Conservation (phyloP, 2,113 vertebrate species). For the Hyla sarda region DNA sequence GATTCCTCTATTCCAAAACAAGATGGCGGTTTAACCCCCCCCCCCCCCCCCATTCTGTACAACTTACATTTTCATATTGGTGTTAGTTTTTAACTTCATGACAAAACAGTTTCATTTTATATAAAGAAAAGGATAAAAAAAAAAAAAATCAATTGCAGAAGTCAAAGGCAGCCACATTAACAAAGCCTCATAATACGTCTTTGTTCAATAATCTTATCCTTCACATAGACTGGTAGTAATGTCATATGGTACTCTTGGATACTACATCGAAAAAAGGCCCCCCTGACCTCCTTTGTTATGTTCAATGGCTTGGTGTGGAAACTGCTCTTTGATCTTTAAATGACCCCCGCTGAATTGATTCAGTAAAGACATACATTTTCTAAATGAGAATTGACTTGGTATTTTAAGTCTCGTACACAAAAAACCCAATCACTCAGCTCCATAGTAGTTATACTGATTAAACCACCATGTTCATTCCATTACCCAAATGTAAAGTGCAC, state of each 20-base stretch:
- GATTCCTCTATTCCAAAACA: too few relatives aligned
- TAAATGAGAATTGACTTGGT: conserved; percentile 60
- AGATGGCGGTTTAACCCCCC: too few relatives aligned
- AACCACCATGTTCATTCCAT: conserved; percentile 20
- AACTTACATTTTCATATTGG: too few relatives aligned
- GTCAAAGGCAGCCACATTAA: neutral
- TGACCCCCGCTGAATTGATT: conserved; percentile 56
- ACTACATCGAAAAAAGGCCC: neutral
- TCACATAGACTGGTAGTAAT: neutral
- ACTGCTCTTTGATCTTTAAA: conserved; percentile 55
- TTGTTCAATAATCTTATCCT: neutral
- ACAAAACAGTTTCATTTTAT: too few relatives aligned
- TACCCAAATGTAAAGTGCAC: conserved; percentile 7
- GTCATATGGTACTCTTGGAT: neutral
- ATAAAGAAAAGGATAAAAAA: too few relatives aligned
- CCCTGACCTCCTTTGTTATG: conserved; percentile 32
- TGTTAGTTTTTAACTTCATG: too few relatives aligned
- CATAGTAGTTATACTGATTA: conserved; percentile 48
- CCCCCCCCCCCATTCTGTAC: too few relatives aligned
- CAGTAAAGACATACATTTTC: conserved; percentile 56
- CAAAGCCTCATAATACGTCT: neutral
- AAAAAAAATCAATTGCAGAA: neutral
- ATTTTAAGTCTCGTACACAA: conserved; percentile 43
- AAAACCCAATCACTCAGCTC: conserved; percentile 48
- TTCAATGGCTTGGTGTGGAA: conserved; percentile 39